These are phyloP conservation scores for Rhabdornis inornatus DNA, from an alignment of 2,113 vertebrate genomes.

Conservation along the genomic window DNA sequence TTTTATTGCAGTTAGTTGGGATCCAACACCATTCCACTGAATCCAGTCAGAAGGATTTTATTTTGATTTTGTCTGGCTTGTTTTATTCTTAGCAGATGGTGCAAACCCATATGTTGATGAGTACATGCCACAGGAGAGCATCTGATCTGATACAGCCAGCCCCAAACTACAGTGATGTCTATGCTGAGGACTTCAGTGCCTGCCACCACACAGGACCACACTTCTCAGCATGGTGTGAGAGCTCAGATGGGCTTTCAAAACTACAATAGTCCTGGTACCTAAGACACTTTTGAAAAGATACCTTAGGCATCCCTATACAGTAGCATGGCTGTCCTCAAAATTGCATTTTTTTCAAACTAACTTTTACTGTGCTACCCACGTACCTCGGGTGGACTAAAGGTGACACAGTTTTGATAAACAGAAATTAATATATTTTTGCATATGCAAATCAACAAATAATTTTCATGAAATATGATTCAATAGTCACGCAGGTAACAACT, in stretches of 20 bases:
- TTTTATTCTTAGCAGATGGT: constrained; percentile 54
- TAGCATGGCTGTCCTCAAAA: background rate
- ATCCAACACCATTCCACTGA: background rate
- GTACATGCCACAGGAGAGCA: constrained; percentile 7
- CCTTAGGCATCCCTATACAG: background rate
- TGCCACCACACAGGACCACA: background rate
- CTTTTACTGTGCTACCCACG: background rate
- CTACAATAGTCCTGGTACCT: background rate
- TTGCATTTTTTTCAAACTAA: background rate
- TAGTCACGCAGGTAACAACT: background rate
- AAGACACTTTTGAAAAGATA: background rate
- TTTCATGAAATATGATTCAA: background rate
- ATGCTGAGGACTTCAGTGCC: background rate
- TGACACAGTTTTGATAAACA: background rate
- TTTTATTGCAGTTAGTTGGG: constrained; percentile 18
- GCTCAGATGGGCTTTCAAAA: background rate
- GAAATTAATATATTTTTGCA: background rate
- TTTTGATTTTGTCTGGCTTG: constrained; percentile 53
- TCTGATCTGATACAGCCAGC: background rate
- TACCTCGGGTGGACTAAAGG: background rate
- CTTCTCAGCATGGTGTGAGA: background rate
- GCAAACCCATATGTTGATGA: constrained; percentile 9
- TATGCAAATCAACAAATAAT: background rate
- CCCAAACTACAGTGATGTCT: background rate
- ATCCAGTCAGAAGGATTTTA: constrained; percentile 35